These are phyloP conservation scores for Rhagium mordax DNA, from an alignment of 2,888 invertebrate genomes.

Conservation along the genomic window DNA sequence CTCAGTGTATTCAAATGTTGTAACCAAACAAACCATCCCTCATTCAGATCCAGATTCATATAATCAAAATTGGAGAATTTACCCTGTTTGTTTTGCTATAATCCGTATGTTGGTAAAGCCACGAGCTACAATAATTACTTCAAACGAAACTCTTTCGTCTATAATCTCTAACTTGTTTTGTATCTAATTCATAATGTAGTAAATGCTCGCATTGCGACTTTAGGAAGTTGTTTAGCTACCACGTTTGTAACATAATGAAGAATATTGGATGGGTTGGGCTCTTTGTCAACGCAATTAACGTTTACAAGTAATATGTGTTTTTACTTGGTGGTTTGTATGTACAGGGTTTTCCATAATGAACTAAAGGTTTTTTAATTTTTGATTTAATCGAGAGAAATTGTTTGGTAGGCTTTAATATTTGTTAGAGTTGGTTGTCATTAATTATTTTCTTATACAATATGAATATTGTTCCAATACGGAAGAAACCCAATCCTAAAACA, in stretches of 20 bases:
- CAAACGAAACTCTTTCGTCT: constrained; percentile 39
- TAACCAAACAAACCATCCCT: constrained; percentile 47
- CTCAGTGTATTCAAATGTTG: constrained; percentile 50
- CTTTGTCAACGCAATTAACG: no score
- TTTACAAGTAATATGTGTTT: no score
- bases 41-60: constrained; percentile 47
- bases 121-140: constrained; percentile 46
- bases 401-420: no score
- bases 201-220: neutral
- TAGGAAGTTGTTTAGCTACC: neutral
- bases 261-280: no score
- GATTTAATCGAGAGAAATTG: no score
- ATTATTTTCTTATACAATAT: no score
- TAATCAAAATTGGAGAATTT: constrained; percentile 53
- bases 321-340: no score
- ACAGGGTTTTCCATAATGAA: no score
- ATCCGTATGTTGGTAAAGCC: constrained; percentile 41
- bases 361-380: no score
- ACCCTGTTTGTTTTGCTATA: constrained; percentile 49
- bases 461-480: no score
- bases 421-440: no score
- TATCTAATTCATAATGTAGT: neutral
- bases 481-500: no score
- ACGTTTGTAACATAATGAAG: neutral
- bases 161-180: constrained; percentile 10